These are phyloP conservation scores for Caenorhabditis drosophilae DNA, from an alignment of 2,888 invertebrate genomes.

Conservation along the genomic window DNA sequence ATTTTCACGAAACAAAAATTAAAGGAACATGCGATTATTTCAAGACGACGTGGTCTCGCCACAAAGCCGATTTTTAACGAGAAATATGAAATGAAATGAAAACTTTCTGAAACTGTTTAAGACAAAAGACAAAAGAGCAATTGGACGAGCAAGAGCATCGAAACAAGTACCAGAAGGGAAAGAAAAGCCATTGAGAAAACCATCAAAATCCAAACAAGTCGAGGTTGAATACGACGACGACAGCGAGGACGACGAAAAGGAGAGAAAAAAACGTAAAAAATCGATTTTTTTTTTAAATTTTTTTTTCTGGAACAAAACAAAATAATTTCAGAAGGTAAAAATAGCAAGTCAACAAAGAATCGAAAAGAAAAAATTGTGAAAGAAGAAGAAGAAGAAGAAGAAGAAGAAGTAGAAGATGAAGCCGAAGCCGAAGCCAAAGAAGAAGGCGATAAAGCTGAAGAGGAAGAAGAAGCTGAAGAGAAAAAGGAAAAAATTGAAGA, in stretches of 20 bases:
- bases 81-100: too few relatives aligned
- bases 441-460: too few relatives aligned
- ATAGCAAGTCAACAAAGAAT: neutral
- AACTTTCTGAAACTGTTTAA: too few relatives aligned
- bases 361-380: too few relatives aligned
- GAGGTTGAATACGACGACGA: conserved; percentile 48
- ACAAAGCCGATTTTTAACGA: too few relatives aligned
- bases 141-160: conserved; percentile 55
- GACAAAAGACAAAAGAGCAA: conserved; percentile 57
- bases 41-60: too few relatives aligned
- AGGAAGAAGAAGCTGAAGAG: conserved; percentile 37
- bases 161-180: conserved; percentile 49
- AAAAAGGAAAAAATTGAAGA: conserved; percentile 35
- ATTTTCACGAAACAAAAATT: too few relatives aligned
- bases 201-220: conserved; percentile 21
- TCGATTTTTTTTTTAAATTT: too few relatives aligned
- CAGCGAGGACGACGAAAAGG: conserved; percentile 38
- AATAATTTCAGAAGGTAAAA: neutral
- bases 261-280: too few relatives aligned
- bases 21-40: too few relatives aligned
- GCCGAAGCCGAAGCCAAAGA: conserved; percentile 20
- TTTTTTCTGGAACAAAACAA: too few relatives aligned
- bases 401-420: conserved; percentile 34
- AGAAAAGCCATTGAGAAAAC: too few relatives aligned
- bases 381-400: conserved; percentile 25